Conservation (phyloP, 2,797 vertebrate species). For the Melanotaenia nigrans region DNA sequence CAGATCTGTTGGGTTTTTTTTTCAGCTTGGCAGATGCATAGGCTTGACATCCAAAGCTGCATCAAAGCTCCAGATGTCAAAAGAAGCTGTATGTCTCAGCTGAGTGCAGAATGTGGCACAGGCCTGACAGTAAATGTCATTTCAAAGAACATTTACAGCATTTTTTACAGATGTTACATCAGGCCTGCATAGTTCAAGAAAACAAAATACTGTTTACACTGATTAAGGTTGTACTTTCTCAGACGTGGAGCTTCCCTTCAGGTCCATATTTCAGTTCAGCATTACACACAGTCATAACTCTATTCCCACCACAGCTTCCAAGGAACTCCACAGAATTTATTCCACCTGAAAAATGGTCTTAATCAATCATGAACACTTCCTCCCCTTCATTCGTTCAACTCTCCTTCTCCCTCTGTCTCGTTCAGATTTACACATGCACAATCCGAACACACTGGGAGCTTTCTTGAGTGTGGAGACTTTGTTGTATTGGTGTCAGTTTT, state of each 20-base stretch:
- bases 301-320: constrained; percentile 32
- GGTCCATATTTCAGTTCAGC: constrained; percentile 38
- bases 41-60: constrained; percentile 61
- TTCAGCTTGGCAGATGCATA: constrained; percentile 49
- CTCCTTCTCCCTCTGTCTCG: constrained; percentile 22
- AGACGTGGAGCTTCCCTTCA: constrained; percentile 18
- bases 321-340: constrained; percentile 49
- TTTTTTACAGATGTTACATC: constrained; percentile 36
- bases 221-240: constrained; percentile 21
- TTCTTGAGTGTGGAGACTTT: constrained; percentile 74
- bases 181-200: constrained; percentile 29
- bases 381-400: constrained; percentile 29
- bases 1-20: constrained; percentile 43
- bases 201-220: constrained; percentile 15
- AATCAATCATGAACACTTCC: constrained; percentile 54
- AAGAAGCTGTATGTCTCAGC: constrained; percentile 66
- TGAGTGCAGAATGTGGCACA: constrained; percentile 63
- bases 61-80: constrained; percentile 70
- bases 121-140: constrained; percentile 57
- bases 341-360: constrained; percentile 46
- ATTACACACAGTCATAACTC: constrained; percentile 54
- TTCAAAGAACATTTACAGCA: constrained; percentile 49
- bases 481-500: constrained; percentile 74
- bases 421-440: constrained; percentile 45
- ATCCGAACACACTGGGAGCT: constrained; percentile 69